These are phyloP conservation scores for Pseudorectes ferrugineus DNA, from an alignment of 2,113 vertebrate genomes.

Conservation along the genomic window DNA sequence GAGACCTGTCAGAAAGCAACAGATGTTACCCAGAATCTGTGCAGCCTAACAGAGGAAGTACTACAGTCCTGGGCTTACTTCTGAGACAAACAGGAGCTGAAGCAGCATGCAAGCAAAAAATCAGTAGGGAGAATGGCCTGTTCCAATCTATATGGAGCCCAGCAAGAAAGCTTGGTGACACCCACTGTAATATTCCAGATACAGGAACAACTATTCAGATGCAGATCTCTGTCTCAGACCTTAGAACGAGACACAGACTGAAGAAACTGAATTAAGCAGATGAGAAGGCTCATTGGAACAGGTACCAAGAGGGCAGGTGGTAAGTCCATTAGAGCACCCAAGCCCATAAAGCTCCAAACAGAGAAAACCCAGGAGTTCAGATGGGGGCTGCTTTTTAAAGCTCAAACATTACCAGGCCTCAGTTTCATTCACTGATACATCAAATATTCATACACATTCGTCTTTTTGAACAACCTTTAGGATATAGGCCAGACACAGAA, in stretches of 20 bases:
- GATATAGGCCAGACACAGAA: background rate
- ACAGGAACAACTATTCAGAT: background rate
- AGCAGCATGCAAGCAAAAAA: background rate
- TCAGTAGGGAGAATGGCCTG: background rate
- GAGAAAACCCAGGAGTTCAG: background rate
- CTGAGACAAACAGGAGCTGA: background rate
- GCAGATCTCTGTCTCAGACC: background rate
- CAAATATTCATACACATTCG: background rate
- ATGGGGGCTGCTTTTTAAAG: background rate
- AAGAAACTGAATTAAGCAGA: background rate
- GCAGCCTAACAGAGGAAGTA: background rate
- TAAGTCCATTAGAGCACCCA: background rate
- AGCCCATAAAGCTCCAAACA: background rate
- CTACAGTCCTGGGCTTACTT: background rate
- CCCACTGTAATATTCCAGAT: background rate
- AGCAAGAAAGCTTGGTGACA: background rate
- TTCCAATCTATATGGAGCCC: background rate
- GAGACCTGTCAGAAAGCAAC: background rate
- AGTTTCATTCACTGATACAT: background rate
- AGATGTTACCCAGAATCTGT: background rate
- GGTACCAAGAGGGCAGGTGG: background rate
- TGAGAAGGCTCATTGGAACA: background rate
- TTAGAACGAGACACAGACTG: background rate
- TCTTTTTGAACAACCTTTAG: background rate
- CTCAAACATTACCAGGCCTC: background rate